Base-by-base conservation (phyloP, 2,113 vertebrate genomes). In the Platysteira castanea region DNA sequence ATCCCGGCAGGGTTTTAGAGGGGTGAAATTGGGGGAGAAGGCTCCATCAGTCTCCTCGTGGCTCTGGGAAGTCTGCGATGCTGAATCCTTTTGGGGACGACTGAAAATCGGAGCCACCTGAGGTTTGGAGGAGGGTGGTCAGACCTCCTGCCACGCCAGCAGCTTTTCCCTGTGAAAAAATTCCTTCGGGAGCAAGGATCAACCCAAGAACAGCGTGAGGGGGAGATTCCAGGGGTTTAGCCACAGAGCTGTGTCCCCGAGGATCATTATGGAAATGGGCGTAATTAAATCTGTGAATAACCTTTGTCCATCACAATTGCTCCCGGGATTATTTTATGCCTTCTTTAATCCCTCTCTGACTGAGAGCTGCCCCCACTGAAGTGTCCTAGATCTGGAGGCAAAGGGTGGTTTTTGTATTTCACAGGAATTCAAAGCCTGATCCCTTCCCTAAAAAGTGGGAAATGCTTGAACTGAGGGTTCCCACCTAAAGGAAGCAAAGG, bases 51-150 rank as follows among this genome's bases (percentile, higher is more conserved):
- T 20, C 15, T 67, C 63, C 11, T 16, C 18, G 1, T 1, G 10
- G 13, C 15, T 65, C 57, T 52, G 57, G 24, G 31, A 54, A 9
- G 6, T 8, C 16, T 49, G 37, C 27, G 57, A 30, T 60, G 6
- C 3, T 1, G 2, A 61, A 2, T 61, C 1, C 2, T 77, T 68
- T 42, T 7, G 17, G 27, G 10, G 20, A 6, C 21, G 33, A 37
- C 1, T 46, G 53, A 33, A 88, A 23, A n/a, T 21, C 1, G 13
- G 13, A 22, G 26, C 10, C 16, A 15, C 10, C 8, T 26, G 42
- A 33, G 26, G 31, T 49, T 71, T 71, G 10, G 1, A 4, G 23
- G 39, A 42, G 35, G 5, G 11, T 19, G n/a, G 10, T 77, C 56
- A 47, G 65, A 16, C 9, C 33, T 71, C 42, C 44, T 24, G 35